Evolutionary conservation across 1,140 invertebrate species (phyloP), one percentile per base, ranked within the genome.

Genomic region (Ostrea denselamellosa): DNA sequence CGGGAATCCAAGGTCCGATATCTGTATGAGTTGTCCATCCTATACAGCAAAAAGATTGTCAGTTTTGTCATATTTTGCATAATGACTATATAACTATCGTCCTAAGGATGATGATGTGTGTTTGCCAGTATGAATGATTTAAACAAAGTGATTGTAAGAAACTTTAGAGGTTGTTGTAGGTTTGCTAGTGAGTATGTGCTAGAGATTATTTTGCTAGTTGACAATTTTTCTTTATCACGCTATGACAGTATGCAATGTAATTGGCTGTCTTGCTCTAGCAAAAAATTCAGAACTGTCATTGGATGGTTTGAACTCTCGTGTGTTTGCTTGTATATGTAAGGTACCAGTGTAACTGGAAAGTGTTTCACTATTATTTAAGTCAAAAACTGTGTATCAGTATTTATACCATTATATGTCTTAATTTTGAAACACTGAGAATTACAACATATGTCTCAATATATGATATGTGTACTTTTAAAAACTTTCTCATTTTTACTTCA

Each of bases 181-280:
- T 77, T 77, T 25, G n/a, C 65, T 68, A n/a, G 65, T 28, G 65
- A 68, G 25, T 77, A 34, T 14, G 28, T 77, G 68, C 68, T 34
- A 77, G 68, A 34, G 68, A 77, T 34, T 77, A 8, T 28, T 77
- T 77, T 77, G 68, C 68, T 77, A 12, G 25, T 77, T 77, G 68
- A 77, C 52, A 28, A 52, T 44, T 44, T 54, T 51, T 83, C n/a
- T 83, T 83, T 17, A n/a, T 53, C 44, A 8, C 51, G 52, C 44
- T 12, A 17, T 19, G 82, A 83, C 82, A 83, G 82, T 83, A 83
- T 83, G 44, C 82, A 83, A 83, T 83, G 44, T 83, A 83, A 83
- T 83, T 83, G 82, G 52, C 82, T 83, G 82, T 83, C 52, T 83
- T 8, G 10, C 44, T n/a, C n/a, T 83, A 83, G 82, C 68, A 77